Base-by-base conservation (phyloP, 2,113 vertebrate species). In the Grus americana region DNA sequence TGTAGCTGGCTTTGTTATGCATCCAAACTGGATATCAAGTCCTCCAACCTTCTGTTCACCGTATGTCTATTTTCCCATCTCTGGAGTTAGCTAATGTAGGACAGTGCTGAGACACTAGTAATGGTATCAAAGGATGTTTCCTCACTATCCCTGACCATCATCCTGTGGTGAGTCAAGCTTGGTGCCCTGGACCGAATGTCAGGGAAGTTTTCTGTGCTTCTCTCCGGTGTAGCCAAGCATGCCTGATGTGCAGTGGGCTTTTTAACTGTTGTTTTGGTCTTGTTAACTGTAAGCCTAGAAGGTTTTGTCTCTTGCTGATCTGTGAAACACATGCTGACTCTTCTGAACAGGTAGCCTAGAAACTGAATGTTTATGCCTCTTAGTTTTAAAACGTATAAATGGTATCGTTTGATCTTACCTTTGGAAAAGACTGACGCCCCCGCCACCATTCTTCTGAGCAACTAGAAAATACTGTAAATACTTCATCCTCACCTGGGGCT, bases 341-440 rank as follows among this genome's bases (percentile, higher is more conserved):
- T 92, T 89, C 61, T 91, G 79, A 82, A 29, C 70, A 88, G 67
- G 24, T 92, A 92, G 79, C 76, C 93, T 92, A 85, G 72, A 85
- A 90, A 87, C 78, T 2, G 10, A 90, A 44, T 71, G 65, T 58
- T 86, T 72, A 30, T 46, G 38, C 34, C 22, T 87, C 61, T 87
- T 92, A 65, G 40, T 87, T 95, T 91, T 55, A 79, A 93, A 94
- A 54, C 7, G 6, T 54, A 30, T 17, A 6, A 84, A 67, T 57
- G 46, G 22, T n/a, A 49, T 57, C 1, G 4, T 66, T 95, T 91
- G 22, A 75, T 83, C 32, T 90, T 58, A 71, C 49, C 34, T 84
- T 94, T 91, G 49, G 68, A 78, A 85, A 92, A 55, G 44, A 18
- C n/a, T 47, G 74, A 38, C n/a, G 47, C 5, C 20, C n/a, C 34